Evolutionary conservation across 2,888 invertebrate genomes (phyloP).

Genomic region (Mycalesis mineus): DNA sequence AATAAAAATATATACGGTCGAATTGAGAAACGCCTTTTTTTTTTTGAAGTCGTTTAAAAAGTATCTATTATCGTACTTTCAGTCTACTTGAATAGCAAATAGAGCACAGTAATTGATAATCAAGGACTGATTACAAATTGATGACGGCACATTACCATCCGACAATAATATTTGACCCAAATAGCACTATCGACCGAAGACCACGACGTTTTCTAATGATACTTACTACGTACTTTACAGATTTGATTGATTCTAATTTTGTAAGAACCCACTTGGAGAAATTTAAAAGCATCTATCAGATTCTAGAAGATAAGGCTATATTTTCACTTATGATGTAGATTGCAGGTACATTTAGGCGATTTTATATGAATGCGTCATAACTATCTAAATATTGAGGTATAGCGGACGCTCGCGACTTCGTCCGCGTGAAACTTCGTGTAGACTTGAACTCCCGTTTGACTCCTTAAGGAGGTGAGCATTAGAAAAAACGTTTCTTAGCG

Average conservation of each 20-base stretch:
- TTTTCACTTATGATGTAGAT: not conserved
- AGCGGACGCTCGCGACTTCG: no score
- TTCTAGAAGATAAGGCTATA: not conserved
- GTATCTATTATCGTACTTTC: not conserved
- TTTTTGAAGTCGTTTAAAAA: no score
- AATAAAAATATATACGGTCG: no score
- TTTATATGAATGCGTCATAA: no score
- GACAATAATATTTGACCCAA: slow-evolving; percentile 54
- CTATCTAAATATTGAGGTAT: no score
- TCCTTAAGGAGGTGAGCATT: no score
- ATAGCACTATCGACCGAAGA: slow-evolving; percentile 49
- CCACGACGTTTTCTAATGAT: slow-evolving; percentile 29
- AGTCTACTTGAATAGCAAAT: slow-evolving; percentile 22
- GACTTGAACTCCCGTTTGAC: no score
- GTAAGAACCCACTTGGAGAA: not conserved
- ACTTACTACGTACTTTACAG: slow-evolving; percentile 8
- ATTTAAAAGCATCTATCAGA: not conserved
- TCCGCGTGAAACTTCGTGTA: no score
- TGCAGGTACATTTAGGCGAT: not conserved
- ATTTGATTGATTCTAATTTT: not conserved
- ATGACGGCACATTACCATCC: slow-evolving; percentile 48
- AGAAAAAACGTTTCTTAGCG: no score
- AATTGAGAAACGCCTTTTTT: no score
- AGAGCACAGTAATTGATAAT: slow-evolving; percentile 17
- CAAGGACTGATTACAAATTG: slow-evolving; percentile 65